Evolutionary conservation across 2,113 vertebrate genomes (phyloP), one percentile per base, ranked within the genome.

Genomic region (Sylvia atricapilla): DNA sequence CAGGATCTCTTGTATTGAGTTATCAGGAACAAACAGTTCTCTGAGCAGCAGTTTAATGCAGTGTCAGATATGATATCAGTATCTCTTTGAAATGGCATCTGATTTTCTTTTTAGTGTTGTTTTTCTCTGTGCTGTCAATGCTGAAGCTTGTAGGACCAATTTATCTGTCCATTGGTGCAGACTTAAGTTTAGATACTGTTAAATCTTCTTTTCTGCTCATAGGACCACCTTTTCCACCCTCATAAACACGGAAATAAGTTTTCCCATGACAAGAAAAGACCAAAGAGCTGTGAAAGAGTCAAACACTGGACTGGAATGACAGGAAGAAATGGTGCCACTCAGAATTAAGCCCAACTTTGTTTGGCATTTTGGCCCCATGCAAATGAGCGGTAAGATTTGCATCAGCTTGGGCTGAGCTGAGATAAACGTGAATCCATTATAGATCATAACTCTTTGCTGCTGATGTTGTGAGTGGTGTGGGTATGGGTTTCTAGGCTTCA

Each of bases 401-500:
- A 92, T 86, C 41, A 66, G 33, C 63, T 90, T 83, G 46, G 87
- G 39, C 47, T 78, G 76, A 67, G 76, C 56, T 50, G 90, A 77
- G 92, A 77, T 94, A 84, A 91, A 19, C 9, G 5, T 46, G 37
- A 59, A 91, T 79, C 87, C 89, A 22, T 47, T 2, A 9, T 0
- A 52, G 82, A 88, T 94, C 1, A 3, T 19, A 62, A 49, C 47
- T 23, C 41, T 58, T 19, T 14, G 67, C 70, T 43, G n/a, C 55
- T 60, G 3, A 11, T 20, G 13, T 2, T 21, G 44, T 25, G 64
- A 91, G 74, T 1, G 17, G 43, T 2, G 13, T 74, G 72, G 55
- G 23, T 37, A 37, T 16, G 27, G 75, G 92, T 95, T 96, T 94
- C 94, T 80, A 49, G 88, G 85, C 92, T 80, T 53, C 73, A 70